Conservation (phyloP, 2,888 invertebrate genomes). For the Meandrusa payeni region DNA sequence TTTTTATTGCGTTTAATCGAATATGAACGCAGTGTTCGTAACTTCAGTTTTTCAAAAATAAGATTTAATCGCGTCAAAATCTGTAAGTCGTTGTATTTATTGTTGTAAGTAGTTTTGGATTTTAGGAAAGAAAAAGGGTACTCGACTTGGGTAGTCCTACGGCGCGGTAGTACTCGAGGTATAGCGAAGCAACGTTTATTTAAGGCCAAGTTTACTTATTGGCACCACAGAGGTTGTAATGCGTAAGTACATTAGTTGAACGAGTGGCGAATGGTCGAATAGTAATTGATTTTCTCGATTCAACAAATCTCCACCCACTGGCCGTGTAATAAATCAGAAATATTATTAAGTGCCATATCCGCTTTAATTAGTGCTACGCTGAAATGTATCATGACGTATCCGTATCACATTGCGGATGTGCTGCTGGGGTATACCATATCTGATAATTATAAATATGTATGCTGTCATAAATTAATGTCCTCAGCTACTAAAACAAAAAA, state of each 20-base stretch:
- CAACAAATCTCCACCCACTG: constrained; percentile 50
- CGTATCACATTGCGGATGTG: constrained; percentile 46
- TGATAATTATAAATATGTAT: constrained; percentile 22
- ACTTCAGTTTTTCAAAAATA: no score
- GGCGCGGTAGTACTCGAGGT: constrained; percentile 2
- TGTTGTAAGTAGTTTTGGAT: no score
- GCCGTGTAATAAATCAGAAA: constrained; percentile 55
- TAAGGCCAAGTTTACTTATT: constrained; percentile 1
- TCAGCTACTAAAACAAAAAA: no score
- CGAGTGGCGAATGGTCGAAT: constrained; percentile 22
- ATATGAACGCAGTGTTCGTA: no score
- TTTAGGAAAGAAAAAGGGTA: no score
- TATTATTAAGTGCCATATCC: constrained; percentile 59
- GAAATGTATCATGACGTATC: constrained; percentile 37
- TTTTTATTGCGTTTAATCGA: no score
- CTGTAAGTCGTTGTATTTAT: no score
- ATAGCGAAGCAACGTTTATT: constrained; percentile 6
- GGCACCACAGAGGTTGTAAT: neutral
- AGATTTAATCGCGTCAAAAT: no score
- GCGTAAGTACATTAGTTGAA: constrained; percentile 2
- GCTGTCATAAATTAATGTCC: constrained; percentile 10
- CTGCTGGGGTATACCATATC: constrained; percentile 18
- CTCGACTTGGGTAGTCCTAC: no score
- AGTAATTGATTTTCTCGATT: constrained; percentile 29
- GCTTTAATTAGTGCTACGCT: constrained; percentile 57